Conservation (phyloP, 2,797 vertebrate genomes). For the Atherinosoma microstoma region DNA sequence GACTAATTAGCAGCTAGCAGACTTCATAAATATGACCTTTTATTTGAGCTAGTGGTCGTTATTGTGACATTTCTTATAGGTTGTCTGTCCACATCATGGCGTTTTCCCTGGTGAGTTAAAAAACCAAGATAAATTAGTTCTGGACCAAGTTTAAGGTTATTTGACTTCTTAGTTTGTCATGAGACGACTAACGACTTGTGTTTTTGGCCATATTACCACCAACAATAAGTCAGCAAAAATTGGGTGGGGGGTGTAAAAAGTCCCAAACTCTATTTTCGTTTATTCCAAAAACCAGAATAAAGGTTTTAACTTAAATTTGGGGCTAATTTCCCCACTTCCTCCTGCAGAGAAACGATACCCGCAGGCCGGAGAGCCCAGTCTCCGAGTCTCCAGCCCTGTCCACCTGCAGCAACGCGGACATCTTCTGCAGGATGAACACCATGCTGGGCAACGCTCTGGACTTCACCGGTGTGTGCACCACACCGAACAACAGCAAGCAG, state of each 20-base stretch:
- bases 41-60: not conserved
- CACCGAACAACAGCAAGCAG: slow-evolving; percentile 86
- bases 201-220: not conserved
- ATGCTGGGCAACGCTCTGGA: slow-evolving; percentile 97
- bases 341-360: slow-evolving; percentile 80
- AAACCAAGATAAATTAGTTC: not conserved
- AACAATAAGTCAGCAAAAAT: not conserved
- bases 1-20: slow-evolving; percentile 61
- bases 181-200: not conserved
- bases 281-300: fast-evolving
- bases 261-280: no score
- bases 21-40: slow-evolving; percentile 66
- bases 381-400: slow-evolving; percentile 89
- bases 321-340: not conserved
- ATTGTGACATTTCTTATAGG: slow-evolving; percentile 60
- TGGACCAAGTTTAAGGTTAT: not conserved
- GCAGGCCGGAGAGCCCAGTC: slow-evolving; percentile 89
- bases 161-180: slow-evolving; percentile 7
- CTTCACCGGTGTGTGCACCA: slow-evolving; percentile 95
- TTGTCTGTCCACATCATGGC: slow-evolving; percentile 75
- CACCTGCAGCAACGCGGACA: slow-evolving; percentile 95
- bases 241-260: no score
- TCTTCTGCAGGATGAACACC: slow-evolving; percentile 97
- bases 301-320: not conserved
- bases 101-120: slow-evolving; percentile 85